These are phyloP conservation scores for Pemphigus obesinymphae DNA, from an alignment of 1,140 invertebrate genomes.

Conservation along the genomic window DNA sequence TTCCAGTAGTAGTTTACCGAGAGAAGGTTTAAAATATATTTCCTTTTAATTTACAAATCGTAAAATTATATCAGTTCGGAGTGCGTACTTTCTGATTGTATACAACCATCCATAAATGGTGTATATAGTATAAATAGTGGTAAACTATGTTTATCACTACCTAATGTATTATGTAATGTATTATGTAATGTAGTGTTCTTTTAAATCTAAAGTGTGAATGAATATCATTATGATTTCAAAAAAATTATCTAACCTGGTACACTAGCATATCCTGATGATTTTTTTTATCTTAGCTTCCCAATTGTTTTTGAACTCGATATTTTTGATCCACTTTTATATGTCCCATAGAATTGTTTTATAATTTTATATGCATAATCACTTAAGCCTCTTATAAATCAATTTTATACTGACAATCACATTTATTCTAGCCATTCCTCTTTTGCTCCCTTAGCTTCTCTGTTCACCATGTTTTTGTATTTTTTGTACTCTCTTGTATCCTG, in stretches of 20 bases:
- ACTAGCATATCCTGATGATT: not conserved
- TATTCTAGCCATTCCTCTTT: slow-evolving; percentile 15
- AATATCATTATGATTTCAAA: not conserved
- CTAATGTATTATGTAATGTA: too few species aligned
- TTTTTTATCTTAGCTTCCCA: not conserved
- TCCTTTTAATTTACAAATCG: too few species aligned
- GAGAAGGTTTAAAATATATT: too few species aligned
- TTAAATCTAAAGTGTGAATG: too few species aligned
- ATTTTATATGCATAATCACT: slow-evolving; percentile 8
- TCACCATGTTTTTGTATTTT: slow-evolving; percentile 15
- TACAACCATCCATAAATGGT: too few species aligned
- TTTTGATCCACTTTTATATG: not conserved
- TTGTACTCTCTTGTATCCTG: not conserved
- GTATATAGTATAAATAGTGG: too few species aligned
- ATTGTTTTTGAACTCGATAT: not conserved
- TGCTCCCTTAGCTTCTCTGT: too few species aligned
- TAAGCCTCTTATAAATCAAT: not conserved
- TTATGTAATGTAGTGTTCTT: too few species aligned
- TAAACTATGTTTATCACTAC: too few species aligned
- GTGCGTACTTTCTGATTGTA: too few species aligned
- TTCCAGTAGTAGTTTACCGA: too few species aligned
- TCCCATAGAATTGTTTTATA: not conserved
- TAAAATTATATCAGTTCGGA: too few species aligned
- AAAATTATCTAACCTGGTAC: not conserved
- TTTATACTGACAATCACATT: not conserved